Conservation (phyloP, 2,797 vertebrate genomes). For the Dallia pectoralis region DNA sequence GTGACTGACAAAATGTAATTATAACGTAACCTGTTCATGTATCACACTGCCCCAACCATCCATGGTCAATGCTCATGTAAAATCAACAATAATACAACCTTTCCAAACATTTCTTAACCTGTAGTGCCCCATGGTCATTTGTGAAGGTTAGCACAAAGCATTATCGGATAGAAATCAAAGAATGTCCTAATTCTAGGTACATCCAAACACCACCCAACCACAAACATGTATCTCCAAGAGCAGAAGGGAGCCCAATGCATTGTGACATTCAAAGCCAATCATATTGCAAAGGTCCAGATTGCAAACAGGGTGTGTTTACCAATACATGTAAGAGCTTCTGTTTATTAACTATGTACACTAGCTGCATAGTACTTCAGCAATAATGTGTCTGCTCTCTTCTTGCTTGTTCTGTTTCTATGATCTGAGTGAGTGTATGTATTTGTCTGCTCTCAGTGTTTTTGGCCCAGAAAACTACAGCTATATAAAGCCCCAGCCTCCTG, state of each 20-base stretch:
- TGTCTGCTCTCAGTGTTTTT: background rate
- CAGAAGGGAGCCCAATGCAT: background rate
- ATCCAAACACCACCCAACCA: background rate
- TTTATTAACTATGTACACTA: background rate
- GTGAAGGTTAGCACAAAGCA: conserved; percentile 14
- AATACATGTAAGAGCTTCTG: background rate
- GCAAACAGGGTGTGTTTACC: background rate
- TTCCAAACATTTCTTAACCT: conserved; percentile 17
- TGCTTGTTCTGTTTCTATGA: background rate
- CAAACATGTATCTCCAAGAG: background rate
- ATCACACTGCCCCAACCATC: background rate
- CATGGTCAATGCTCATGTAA: conserved; percentile 14
- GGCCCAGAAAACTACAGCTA: conserved; percentile 19
- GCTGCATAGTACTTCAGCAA: background rate
- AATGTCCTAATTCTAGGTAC: background rate
- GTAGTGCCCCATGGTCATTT: conserved; percentile 19
- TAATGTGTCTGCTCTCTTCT: background rate
- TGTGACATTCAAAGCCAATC: background rate
- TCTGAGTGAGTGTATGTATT: conserved; percentile 14
- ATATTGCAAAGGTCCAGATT: background rate
- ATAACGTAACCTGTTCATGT: background rate
- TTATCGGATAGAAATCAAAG: conserved; percentile 15
- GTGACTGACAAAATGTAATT: background rate
- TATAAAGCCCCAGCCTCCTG: conserved; percentile 42
- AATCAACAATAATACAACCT: conserved; percentile 20